These are phyloP conservation scores for Pelmatolapia mariae DNA, from an alignment of 2,113 vertebrate genomes.

Conservation along the genomic window DNA sequence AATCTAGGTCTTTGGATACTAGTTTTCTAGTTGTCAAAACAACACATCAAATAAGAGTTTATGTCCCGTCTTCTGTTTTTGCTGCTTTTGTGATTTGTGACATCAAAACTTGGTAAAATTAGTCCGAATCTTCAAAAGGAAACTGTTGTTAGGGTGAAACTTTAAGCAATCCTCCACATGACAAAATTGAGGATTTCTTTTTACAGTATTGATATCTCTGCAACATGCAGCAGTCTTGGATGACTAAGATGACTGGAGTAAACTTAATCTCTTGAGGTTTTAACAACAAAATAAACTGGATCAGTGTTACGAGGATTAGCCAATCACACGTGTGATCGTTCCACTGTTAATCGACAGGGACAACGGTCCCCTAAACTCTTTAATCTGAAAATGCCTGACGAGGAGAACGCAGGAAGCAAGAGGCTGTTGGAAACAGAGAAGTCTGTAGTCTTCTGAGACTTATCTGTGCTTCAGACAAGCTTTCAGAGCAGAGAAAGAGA, in stretches of 20 bases:
- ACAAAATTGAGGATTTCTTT: accelerated
- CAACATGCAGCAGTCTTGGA: neutral
- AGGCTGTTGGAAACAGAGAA: slow-evolving; percentile 34
- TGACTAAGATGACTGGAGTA: neutral
- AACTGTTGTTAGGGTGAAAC: neutral
- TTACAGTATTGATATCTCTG: neutral
- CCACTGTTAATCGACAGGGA: neutral
- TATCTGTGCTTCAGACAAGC: slow-evolving; percentile 24
- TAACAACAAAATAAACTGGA: neutral
- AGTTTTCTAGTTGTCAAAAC: neutral
- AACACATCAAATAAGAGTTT: neutral
- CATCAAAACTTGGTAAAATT: neutral
- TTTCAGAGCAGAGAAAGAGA: slow-evolving; percentile 23
- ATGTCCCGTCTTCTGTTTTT: neutral
- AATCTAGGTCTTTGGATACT: neutral
- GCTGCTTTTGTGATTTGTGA: neutral
- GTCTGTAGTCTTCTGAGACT: slow-evolving; percentile 26
- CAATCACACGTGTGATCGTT: neutral
- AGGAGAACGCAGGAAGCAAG: neutral
- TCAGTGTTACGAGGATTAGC: neutral
- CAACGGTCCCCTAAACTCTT: neutral
- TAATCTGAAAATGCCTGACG: neutral
- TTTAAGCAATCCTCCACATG: neutral
- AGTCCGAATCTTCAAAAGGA: accelerated
- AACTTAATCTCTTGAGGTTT: neutral